phyloP scores from a whole-genome alignment of 2,797 vertebrate species.

The Dryobates pubescens region DNA sequence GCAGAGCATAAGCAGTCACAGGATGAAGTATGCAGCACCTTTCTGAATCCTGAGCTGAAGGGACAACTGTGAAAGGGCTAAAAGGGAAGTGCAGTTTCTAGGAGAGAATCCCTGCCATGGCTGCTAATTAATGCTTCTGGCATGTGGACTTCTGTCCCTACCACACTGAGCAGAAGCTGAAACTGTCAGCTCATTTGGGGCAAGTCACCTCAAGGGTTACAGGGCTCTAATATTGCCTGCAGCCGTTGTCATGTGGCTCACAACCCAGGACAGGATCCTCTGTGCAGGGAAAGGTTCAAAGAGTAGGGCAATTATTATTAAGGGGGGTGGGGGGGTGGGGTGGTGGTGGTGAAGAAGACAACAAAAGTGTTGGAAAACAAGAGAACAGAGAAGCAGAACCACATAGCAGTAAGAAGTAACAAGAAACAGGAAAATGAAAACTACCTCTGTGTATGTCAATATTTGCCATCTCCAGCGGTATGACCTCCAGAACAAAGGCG shows the following conservation, averaged over 20 bases:
- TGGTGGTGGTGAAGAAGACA: too few species aligned
- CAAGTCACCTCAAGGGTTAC: background rate
- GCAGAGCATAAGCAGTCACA: background rate
- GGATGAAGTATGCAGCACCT: background rate
- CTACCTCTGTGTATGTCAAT: slow-evolving; percentile 65
- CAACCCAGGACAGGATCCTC: background rate
- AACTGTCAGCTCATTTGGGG: background rate
- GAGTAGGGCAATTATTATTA: background rate
- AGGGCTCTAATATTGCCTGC: background rate
- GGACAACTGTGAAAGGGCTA: background rate
- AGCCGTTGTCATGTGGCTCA: background rate
- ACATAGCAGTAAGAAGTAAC: slow-evolving; percentile 35
- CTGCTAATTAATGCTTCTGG: background rate
- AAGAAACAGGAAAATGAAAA: slow-evolving; percentile 67
- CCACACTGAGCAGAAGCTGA: background rate
- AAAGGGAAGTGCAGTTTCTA: background rate
- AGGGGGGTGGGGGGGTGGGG: too few species aligned
- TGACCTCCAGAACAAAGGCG: slow-evolving; percentile 67
- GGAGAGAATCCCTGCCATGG: background rate
- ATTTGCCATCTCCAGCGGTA: slow-evolving; percentile 60
- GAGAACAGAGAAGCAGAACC: slow-evolving; percentile 24
- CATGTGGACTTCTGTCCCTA: background rate
- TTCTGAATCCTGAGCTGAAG: background rate
- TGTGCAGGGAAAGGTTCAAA: background rate
- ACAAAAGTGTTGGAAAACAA: background rate